A percentile compares a stretch with the other conserved stretches of the same genome.
Conservation (phyloP, 1,140 invertebrate genomes). For the Saccostrea cuccullata region DNA sequence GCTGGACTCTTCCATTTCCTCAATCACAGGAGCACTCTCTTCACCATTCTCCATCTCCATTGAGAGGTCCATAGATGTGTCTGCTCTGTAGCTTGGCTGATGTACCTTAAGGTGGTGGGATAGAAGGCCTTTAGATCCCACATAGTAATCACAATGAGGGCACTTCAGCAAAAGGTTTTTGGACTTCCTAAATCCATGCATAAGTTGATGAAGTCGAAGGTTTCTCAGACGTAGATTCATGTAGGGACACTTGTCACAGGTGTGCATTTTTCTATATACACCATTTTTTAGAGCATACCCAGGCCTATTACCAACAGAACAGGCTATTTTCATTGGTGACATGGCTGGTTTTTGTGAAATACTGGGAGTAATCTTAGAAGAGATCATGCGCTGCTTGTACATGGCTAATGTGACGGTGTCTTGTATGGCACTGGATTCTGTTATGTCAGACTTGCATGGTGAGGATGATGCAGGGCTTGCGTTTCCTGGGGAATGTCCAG, state of each 20-base stretch:
- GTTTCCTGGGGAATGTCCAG: constrained; percentile 42
- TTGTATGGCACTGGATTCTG: constrained; percentile 68
- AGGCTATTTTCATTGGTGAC: constrained; percentile 73
- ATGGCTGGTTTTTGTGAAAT: constrained; percentile 67
- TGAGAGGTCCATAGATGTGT: constrained; percentile 55
- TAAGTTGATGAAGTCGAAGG: constrained; percentile 91
- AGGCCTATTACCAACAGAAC: constrained; percentile 66
- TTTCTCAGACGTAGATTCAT: constrained; percentile 86
- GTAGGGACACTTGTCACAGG: constrained; percentile 91
- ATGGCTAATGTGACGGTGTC: constrained; percentile 74
- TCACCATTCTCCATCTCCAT: constrained; percentile 49
- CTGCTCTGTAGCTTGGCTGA: constrained; percentile 71
- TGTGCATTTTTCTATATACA: constrained; percentile 89
- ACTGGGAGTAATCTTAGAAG: constrained; percentile 73
- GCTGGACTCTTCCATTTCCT: constrained; percentile 53
- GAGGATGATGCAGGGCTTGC: constrained; percentile 59
- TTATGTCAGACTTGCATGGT: constrained; percentile 71
- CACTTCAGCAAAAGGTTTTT: constrained; percentile 85
- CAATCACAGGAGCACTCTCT: constrained; percentile 52
- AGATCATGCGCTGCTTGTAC: constrained; percentile 75
- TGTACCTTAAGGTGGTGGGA: constrained; percentile 89
- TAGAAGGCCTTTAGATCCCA: constrained; percentile 88
- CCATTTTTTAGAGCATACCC: constrained; percentile 78
- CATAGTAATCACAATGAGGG: constrained; percentile 90
- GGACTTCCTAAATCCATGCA: constrained; percentile 83